Percentiles rank a stretch among this genome's conserved stretches.
Evolutionary conservation across 2,113 vertebrate species (phyloP).

Genomic region (Phainopepla nitens): DNA sequence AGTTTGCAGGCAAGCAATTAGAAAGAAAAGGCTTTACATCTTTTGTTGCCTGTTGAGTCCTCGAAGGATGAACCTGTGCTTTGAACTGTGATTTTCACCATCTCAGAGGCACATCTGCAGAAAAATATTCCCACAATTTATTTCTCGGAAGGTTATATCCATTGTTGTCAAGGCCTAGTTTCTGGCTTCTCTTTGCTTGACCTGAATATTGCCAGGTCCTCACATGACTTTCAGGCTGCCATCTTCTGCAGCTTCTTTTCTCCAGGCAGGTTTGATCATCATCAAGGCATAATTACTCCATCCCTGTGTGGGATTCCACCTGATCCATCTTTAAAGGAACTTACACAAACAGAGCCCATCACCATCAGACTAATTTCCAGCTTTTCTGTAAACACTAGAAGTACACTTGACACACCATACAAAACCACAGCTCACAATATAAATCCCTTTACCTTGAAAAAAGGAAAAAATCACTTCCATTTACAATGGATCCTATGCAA

Average conservation of each 20-base stretch:
- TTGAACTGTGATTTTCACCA: not conserved
- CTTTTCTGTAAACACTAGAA: not conserved
- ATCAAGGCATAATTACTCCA: not conserved
- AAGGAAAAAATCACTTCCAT: not conserved
- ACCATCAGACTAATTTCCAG: not conserved
- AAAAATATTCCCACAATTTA: not conserved
- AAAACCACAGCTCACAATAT: not conserved
- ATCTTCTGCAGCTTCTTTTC: not conserved
- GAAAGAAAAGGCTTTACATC: not conserved
- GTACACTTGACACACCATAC: not conserved
- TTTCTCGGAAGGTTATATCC: not conserved
- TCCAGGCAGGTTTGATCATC: not conserved
- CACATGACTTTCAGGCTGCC: not conserved
- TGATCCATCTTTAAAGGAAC: not conserved
- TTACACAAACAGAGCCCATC: not conserved
- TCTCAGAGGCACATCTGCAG: not conserved
- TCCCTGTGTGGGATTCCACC: not conserved
- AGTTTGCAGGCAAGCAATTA: not conserved
- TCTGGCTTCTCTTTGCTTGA: not conserved
- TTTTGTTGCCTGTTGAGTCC: not conserved
- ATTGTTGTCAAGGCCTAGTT: not conserved
- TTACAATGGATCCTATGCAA: not conserved
- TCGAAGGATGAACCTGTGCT: not conserved
- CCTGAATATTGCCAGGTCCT: not conserved
- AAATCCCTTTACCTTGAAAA: not conserved